These are phyloP conservation scores for Amphiduros pacificus DNA, from an alignment of 2,888 invertebrate genomes.

Conservation along the genomic window DNA sequence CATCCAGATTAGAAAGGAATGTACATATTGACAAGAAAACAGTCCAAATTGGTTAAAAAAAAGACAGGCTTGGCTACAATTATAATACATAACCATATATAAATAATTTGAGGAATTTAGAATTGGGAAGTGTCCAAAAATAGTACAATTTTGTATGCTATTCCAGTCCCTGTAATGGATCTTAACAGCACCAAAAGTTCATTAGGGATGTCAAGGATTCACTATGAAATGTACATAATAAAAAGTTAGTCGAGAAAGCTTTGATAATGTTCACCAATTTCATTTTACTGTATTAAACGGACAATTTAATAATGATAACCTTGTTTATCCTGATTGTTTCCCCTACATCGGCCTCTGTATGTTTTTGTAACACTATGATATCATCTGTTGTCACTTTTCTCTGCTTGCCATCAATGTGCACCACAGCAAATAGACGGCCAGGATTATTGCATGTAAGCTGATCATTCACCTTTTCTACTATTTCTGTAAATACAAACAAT, in stretches of 20 bases:
- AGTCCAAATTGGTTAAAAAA: too few species aligned
- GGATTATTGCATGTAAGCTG: neutral
- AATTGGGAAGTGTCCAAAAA: too few species aligned
- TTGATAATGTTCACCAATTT: neutral
- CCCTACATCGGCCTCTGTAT: constrained; percentile 59
- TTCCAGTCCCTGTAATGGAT: too few species aligned
- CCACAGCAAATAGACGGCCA: constrained; percentile 61
- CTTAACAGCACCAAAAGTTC: too few species aligned
- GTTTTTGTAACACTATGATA: constrained; percentile 56
- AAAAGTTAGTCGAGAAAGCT: neutral
- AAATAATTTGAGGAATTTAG: too few species aligned
- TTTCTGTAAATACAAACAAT: constrained; percentile 1
- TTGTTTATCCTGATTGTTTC: constrained; percentile 62
- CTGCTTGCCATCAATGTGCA: constrained; percentile 58
- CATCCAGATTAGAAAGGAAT: too few species aligned
- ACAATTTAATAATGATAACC: constrained; percentile 39
- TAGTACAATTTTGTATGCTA: too few species aligned
- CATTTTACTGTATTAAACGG: neutral
- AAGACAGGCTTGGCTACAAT: too few species aligned
- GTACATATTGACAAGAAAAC: too few species aligned
- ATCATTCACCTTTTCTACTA: constrained; percentile 3
- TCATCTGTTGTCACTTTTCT: constrained; percentile 61
- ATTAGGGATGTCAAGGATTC: too few species aligned
- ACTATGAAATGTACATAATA: too few species aligned
- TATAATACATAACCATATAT: too few species aligned